phyloP scores from a whole-genome alignment of 2,797 vertebrate species.

The Denticeps clupeoides region DNA sequence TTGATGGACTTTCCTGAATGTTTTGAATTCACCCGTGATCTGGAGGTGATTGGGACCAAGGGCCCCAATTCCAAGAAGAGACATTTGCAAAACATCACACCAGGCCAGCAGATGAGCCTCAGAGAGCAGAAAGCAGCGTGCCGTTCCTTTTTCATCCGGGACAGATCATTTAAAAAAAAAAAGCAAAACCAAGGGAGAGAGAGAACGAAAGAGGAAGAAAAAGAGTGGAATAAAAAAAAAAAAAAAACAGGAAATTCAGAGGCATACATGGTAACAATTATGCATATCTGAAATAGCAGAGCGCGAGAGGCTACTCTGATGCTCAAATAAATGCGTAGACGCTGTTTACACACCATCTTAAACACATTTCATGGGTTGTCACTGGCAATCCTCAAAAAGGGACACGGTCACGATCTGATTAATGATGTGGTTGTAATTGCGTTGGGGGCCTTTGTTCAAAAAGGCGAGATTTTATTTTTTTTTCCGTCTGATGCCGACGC shows the following conservation, averaged over 20 bases:
- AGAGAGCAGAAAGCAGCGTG: slow-evolving; percentile 20
- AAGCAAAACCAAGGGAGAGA: background rate
- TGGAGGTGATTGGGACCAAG: slow-evolving; percentile 35
- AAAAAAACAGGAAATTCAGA: background rate
- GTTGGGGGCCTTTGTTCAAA: too few relatives aligned
- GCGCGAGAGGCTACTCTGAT: background rate
- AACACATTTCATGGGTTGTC: too few relatives aligned
- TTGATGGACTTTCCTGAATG: slow-evolving; percentile 34
- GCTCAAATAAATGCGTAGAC: too few relatives aligned
- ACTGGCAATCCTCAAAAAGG: too few relatives aligned
- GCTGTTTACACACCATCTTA: too few relatives aligned
- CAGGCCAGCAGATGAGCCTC: slow-evolving; percentile 21
- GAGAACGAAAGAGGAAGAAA: background rate
- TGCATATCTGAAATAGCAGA: background rate
- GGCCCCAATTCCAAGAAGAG: slow-evolving; percentile 42
- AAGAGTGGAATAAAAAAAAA: background rate
- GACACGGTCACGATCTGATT: too few relatives aligned
- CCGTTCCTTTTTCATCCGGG: background rate
- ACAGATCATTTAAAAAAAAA: background rate
- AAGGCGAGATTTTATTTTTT: too few relatives aligned
- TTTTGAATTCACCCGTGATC: slow-evolving; percentile 42
- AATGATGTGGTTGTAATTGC: too few relatives aligned
- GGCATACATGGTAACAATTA: background rate
- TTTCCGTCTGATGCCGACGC: too few relatives aligned
- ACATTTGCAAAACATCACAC: slow-evolving; percentile 51